Evolutionary conservation across 2,888 invertebrate species (phyloP), one percentile per base, ranked within the genome.

Genomic region (Lymantria monacha): DNA sequence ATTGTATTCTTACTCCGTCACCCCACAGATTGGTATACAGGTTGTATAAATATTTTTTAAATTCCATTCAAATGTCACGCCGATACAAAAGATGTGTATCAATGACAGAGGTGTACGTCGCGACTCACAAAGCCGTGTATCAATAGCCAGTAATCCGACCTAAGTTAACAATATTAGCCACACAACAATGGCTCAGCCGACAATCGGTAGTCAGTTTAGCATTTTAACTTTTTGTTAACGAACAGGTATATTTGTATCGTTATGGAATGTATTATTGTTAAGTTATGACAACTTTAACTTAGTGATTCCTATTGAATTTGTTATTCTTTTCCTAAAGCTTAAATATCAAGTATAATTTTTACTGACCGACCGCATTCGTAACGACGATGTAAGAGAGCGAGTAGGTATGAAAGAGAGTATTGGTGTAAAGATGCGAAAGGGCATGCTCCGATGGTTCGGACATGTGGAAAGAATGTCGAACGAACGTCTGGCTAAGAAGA

Each of bases 161-260:
- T 55, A 60, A 53, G 56, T 62, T 65, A 72, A 70, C 70, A 70
- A 69, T 62, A 68, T 68, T 61, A 62, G 57, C 56, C 54, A 15
- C 54, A 15, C 53, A 54, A 70, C 72, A 72, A 70, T 66, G 47
- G 51, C 31, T 57, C 51, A 70, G 61, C 63, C 55, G 48, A 49
- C 51, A 48, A 61, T 62, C 64, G 59, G 69, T 64, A 62, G 58
- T 57, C 42, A 53, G 53, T 62, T 63, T 9, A 11, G 55, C 51
- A 55, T 55, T 67, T 58, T 60, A 57, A 54, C 41, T 48, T 55
- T 54, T 69, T 62, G 30, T 56, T 43, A 31, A 44, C 12, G 15
- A 51, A 46, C 55, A 62, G 57, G 57, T 55, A 50, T 12, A 15
- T 41, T 45, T 44, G 44, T 30, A 37, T 45, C 37, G 30, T 11